Evolutionary conservation across 2,888 invertebrate species (phyloP).

Genomic region (Gordius sp.): DNA sequence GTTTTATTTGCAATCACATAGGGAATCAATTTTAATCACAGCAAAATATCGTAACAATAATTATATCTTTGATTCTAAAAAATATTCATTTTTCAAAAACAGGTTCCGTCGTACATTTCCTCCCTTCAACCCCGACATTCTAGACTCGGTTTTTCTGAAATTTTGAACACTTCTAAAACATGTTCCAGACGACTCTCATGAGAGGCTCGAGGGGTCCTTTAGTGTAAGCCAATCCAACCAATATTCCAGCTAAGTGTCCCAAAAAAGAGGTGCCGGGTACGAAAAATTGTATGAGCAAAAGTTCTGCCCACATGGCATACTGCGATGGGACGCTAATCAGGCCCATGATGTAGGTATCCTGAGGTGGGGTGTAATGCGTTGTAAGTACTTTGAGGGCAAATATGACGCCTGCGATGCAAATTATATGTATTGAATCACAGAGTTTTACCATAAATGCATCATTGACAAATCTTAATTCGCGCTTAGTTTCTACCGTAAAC

Average conservation of each 20-base stretch:
- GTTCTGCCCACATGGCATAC: constrained; percentile 38
- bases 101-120: too few relatives aligned
- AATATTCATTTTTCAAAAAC: too few relatives aligned
- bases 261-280: constrained; percentile 39
- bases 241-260: constrained; percentile 40
- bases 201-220: constrained; percentile 30
- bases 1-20: too few relatives aligned
- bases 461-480: too few relatives aligned
- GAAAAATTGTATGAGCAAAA: constrained; percentile 37
- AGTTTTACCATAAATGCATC: too few relatives aligned
- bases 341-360: constrained; percentile 25
- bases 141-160: too few relatives aligned
- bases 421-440: too few relatives aligned
- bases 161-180: neutral
- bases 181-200: constrained; percentile 24
- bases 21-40: too few relatives aligned
- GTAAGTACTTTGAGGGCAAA: constrained; percentile 38
- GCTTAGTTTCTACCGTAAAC: too few relatives aligned
- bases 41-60: too few relatives aligned
- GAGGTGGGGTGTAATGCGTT: constrained; percentile 27
- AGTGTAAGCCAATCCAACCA: constrained; percentile 37
- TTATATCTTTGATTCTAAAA: too few relatives aligned
- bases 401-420: constrained; percentile 32
- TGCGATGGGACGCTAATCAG: constrained; percentile 32
- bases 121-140: too few relatives aligned